A percentile compares a stretch with the other conserved stretches of the same genome.
Conservation (phyloP, 2,797 vertebrate genomes). For the Oreonectes daqikongensis region DNA sequence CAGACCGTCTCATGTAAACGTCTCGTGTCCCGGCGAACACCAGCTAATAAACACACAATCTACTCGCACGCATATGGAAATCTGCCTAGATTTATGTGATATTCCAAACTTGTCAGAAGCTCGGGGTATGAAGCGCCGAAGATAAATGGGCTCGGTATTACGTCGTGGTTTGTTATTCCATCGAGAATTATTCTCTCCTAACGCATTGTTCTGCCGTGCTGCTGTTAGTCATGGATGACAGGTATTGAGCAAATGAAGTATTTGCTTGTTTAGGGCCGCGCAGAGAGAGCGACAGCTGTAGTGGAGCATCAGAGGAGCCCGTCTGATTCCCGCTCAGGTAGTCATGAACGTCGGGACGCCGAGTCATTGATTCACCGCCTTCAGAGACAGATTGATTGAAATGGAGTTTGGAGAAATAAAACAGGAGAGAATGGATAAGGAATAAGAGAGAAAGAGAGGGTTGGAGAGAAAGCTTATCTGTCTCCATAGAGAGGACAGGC, state of each 20-base stretch:
- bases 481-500: slow-evolving; percentile 73
- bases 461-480: slow-evolving; percentile 64
- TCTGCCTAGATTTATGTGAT: slow-evolving; percentile 48
- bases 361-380: slow-evolving; percentile 65
- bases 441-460: slow-evolving; percentile 27
- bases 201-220: slow-evolving; percentile 56
- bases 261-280: slow-evolving; percentile 58
- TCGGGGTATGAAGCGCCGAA: slow-evolving; percentile 38
- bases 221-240: slow-evolving; percentile 60
- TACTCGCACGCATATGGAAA: slow-evolving; percentile 22
- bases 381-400: slow-evolving; percentile 36
- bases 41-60: slow-evolving; percentile 22
- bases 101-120: slow-evolving; percentile 48
- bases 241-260: slow-evolving; percentile 57
- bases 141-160: slow-evolving; percentile 47
- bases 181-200: slow-evolving; percentile 52
- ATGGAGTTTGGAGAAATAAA: slow-evolving; percentile 30
- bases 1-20: neutral
- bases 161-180: slow-evolving; percentile 43
- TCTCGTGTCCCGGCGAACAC: slow-evolving; percentile 3
- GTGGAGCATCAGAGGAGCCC: slow-evolving; percentile 46
- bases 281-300: slow-evolving; percentile 56
- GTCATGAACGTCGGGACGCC: slow-evolving; percentile 67
- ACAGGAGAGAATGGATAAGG: slow-evolving; percentile 15
- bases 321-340: slow-evolving; percentile 50